Base-by-base conservation (phyloP, 2,888 invertebrate species). In the Eurois occulta region DNA sequence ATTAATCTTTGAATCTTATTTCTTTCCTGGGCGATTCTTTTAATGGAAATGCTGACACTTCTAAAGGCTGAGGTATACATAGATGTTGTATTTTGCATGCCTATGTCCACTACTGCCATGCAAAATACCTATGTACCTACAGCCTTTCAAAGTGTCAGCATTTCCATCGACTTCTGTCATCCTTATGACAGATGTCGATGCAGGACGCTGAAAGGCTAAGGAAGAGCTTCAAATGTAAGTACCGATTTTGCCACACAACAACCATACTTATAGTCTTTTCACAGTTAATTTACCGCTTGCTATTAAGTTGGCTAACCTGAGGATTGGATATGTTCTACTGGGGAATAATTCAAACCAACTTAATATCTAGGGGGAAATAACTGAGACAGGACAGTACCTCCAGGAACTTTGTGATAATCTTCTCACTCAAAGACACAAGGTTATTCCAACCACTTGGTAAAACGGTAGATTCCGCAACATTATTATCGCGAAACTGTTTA, bases 401-500 rank as follows among this genome's bases (percentile, higher is more conserved):
- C 35, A n/a, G 16, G 38, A n/a, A n/a, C 21, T 65, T 28, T 24
- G 32, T 60, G 35, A 81, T 28, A 10, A 66, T 66, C 58, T 48
- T 28, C 43, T 16, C 64, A 35, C 32, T 81, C 58, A 76, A 66
- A 66, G 58, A 38, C 35, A 82, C 24, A 35, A 77, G 60, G 77
- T 67, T 77, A 60, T 62, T 38, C n/a, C 35, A 41, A 48, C n/a
- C 64, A 52, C 16, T 77, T 35, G 16, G 68, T 65, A 64, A 78
- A 83, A 67, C 66, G 62, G 68, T 41, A 35, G 55, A 79, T 68
- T 81, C 62, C 68, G 80, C 71, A 72, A 84, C 52, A 81, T 77
- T 72, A 75, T 73, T 67, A 77, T 66, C 75, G 72, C 68, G 48
- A 72, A 77, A 66, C 84, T 81, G 74, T 70, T 87, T 88, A 88